Conservation (phyloP, 2,113 vertebrate genomes). For the Phrynosoma platyrhinos region DNA sequence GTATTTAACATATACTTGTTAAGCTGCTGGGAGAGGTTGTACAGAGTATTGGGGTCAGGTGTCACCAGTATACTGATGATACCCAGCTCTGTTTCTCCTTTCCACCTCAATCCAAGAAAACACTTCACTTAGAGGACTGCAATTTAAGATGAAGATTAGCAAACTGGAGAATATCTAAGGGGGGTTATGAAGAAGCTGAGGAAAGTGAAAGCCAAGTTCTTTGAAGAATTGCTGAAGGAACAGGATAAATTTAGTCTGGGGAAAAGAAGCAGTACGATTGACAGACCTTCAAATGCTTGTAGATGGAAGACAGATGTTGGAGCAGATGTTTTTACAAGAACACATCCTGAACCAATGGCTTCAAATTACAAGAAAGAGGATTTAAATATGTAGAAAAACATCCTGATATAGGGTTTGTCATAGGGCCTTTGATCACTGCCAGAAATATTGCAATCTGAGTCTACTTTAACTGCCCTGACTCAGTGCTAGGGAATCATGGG, state of each 20-base stretch:
- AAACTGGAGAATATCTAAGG: background rate
- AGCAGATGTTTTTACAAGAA: background rate
- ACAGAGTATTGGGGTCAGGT: too few relatives aligned
- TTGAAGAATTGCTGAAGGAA: background rate
- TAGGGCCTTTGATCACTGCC: too few relatives aligned
- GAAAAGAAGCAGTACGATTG: background rate
- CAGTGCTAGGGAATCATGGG: too few relatives aligned
- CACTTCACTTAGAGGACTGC: background rate
- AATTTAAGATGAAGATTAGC: background rate
- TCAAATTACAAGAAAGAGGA: background rate
- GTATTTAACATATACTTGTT: too few relatives aligned
- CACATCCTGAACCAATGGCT: background rate
- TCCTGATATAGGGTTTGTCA: too few relatives aligned
- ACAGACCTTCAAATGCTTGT: background rate
- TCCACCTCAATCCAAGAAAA: too few relatives aligned
- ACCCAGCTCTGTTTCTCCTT: too few relatives aligned
- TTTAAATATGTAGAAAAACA: background rate
- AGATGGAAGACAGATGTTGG: background rate
- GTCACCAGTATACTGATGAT: too few relatives aligned
- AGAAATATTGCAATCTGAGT: too few relatives aligned
- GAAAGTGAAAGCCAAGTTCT: background rate
- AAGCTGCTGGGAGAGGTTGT: too few relatives aligned
- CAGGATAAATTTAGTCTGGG: background rate
- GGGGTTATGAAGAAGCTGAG: background rate
- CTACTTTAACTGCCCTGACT: too few relatives aligned